These are phyloP conservation scores for Hestina assimilis DNA, from an alignment of 1,140 invertebrate species.

Conservation along the genomic window DNA sequence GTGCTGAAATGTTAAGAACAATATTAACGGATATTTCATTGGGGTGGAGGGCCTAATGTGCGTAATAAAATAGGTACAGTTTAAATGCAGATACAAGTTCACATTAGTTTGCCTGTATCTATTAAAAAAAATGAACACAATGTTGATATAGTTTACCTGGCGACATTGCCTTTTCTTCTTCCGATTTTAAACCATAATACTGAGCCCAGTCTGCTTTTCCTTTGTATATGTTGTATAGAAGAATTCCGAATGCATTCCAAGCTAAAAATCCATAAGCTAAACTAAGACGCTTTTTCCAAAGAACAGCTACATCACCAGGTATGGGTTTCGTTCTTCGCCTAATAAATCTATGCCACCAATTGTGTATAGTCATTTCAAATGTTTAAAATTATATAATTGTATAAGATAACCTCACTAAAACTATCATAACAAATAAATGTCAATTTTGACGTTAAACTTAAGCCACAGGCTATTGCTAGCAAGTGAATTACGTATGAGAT, in stretches of 20 bases:
- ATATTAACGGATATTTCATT: neutral
- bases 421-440: constrained; percentile 9
- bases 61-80: no score
- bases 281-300: constrained; percentile 81
- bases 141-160: constrained; percentile 74
- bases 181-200: constrained; percentile 80
- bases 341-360: constrained; percentile 75
- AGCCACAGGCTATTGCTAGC: no score
- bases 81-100: no score
- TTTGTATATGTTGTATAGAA: constrained; percentile 78
- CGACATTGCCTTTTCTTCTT: constrained; percentile 77
- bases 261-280: constrained; percentile 80
- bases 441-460: no score
- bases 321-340: constrained; percentile 81
- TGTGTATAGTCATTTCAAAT: constrained; percentile 50
- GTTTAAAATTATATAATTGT: constrained; percentile 20
- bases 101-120: no score
- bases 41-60: no score
- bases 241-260: constrained; percentile 82
- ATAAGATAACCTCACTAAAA: neutral
- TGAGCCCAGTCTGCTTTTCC: constrained; percentile 82
- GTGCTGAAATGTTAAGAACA: constrained; percentile 52
- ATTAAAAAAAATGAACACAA: no score
- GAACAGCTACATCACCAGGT: constrained; percentile 73
- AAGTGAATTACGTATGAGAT: no score